Evolutionary conservation across 1,140 invertebrate species (phyloP), one percentile per base, ranked within the genome.

Genomic region (Aphelenchoides fujianensis): DNA sequence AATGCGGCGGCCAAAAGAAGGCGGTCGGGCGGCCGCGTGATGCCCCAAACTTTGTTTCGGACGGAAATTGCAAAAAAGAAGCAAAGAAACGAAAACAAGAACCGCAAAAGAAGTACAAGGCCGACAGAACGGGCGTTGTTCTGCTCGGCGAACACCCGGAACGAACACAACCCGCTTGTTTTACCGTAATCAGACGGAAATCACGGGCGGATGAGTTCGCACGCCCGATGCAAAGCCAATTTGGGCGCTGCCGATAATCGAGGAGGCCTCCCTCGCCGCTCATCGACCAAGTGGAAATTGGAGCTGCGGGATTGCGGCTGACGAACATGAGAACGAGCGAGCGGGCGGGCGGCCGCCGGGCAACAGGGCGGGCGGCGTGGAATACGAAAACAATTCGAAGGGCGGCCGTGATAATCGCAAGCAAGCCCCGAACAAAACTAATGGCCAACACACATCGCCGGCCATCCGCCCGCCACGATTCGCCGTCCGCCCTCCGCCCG

Each of bases 301-400:
- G n/a, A n/a, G n/a, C n/a, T n/a, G n/a, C n/a, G n/a, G n/a, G n/a
- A n/a, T n/a, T n/a, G n/a, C n/a, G n/a, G n/a, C n/a, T n/a, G n/a
- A n/a, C n/a, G n/a, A n/a, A n/a, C n/a, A n/a, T n/a, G n/a, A n/a
- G n/a, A n/a, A n/a, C n/a, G n/a, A n/a, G n/a, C n/a, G n/a, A n/a
- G n/a, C n/a, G n/a, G n/a, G n/a, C n/a, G n/a, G n/a, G n/a, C n/a
- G n/a, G n/a, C n/a, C n/a, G n/a, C n/a, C n/a, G n/a, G n/a, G n/a
- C n/a, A n/a, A n/a, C n/a, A n/a, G n/a, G n/a, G n/a, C n/a, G n/a
- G n/a, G n/a, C n/a, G n/a, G n/a, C n/a, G n/a, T n/a, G n/a, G n/a
- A n/a, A n/a, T 48, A 23, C 23, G 41, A 48, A 48, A 48, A 48
- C 41, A 48, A 48, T 48, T 48, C 41, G 41, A 48, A n/a, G n/a